phyloP scores from a whole-genome alignment of 1,140 invertebrate genomes.

The Triops longicaudatus region DNA sequence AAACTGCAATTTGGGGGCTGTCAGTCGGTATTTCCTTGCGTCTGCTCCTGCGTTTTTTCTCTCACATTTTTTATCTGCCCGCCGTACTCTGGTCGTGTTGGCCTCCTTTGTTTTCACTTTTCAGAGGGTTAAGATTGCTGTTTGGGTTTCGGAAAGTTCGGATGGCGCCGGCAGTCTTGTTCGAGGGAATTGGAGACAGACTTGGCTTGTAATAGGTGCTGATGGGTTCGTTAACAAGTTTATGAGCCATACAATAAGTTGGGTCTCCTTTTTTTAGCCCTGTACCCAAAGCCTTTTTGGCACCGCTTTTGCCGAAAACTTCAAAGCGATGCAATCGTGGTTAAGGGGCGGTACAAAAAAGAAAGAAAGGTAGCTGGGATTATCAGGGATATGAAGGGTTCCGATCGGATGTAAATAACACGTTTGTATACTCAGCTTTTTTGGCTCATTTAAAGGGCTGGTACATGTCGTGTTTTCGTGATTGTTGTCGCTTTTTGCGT shows the following conservation, averaged over 20 bases:
- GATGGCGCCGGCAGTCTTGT: background rate
- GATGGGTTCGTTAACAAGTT: conserved; percentile 11
- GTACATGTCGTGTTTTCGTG: too few species aligned
- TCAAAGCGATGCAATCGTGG: background rate
- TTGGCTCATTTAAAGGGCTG: too few species aligned
- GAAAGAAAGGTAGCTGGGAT: background rate
- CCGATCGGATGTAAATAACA: background rate
- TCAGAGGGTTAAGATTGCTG: conserved; percentile 2
- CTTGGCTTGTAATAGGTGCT: conserved; percentile 14
- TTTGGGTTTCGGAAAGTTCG: conserved; percentile 3
- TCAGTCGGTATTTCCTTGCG: background rate
- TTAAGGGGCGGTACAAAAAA: background rate
- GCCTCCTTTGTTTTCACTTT: background rate
- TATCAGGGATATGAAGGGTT: background rate
- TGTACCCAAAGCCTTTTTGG: background rate
- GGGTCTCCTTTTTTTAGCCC: background rate
- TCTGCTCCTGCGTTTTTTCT: background rate
- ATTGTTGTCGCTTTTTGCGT: too few species aligned
- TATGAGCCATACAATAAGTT: conserved; percentile 13
- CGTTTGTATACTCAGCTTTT: too few species aligned
- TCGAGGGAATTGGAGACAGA: background rate
- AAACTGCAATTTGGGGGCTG: background rate
- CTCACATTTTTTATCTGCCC: background rate
- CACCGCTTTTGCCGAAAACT: background rate
- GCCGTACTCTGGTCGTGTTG: background rate